phyloP scores from a whole-genome alignment of 92 coral and sea anemone genomes.

The Hydrozoanthus gracilis region DNA sequence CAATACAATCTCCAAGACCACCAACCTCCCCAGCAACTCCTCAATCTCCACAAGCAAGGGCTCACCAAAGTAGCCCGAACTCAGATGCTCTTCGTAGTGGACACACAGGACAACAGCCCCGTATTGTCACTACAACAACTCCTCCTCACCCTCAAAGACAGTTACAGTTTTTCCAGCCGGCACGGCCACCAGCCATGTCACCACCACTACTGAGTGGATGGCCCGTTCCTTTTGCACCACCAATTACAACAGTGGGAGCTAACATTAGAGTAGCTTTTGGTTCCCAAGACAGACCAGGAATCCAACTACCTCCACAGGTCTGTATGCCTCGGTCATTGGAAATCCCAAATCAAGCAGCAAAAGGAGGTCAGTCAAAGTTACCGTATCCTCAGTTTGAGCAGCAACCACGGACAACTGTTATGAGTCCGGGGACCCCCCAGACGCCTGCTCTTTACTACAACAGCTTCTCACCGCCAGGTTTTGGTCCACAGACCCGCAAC shows the following conservation, averaged over 20 bases:
- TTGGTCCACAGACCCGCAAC: background rate
- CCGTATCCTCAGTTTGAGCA: slow-evolving; percentile 37
- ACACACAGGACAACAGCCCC: background rate
- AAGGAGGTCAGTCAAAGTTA: background rate
- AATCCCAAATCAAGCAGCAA: slow-evolving; percentile 1
- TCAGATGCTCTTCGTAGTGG: background rate
- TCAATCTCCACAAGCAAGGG: background rate
- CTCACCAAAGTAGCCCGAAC: background rate
- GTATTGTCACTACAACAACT: background rate
- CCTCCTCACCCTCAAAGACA: slow-evolving; percentile 31
- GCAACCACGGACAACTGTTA: slow-evolving; percentile 5
- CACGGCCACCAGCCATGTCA: background rate
- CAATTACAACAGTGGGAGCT: background rate
- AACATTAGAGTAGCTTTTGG: background rate
- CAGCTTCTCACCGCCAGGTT: slow-evolving; percentile 29
- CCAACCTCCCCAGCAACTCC: background rate
- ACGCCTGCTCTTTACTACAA: slow-evolving; percentile 30
- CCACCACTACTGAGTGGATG: slow-evolving; percentile 3
- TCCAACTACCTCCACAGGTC: background rate
- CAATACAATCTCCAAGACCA: background rate
- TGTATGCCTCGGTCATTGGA: slow-evolving; percentile 18
- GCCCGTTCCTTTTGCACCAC: slow-evolving; percentile 11
- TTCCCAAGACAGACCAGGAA: background rate
- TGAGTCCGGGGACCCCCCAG: slow-evolving; percentile 43
- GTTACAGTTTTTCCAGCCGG: slow-evolving; percentile 14